Base-by-base conservation (phyloP, 1,140 invertebrate species). In the Nebria ingens region DNA sequence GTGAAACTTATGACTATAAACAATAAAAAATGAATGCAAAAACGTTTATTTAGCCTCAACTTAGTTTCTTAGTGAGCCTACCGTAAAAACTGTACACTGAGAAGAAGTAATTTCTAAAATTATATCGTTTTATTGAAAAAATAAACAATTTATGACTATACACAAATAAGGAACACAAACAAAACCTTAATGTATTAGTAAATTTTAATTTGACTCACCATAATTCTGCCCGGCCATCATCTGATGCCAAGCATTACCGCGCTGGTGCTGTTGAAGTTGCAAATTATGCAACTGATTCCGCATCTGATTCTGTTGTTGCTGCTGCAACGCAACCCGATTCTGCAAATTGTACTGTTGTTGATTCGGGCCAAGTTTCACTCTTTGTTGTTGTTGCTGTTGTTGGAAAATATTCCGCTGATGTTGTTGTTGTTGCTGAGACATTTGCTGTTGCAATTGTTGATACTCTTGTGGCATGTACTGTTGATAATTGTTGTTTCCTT, bases 361-460 rank as follows among this genome's bases (percentile, higher is more conserved):
- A 56, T 68, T 68, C 19, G 64, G 60, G 61, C 59, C 40, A 61
- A 57, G 20, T 66, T 53, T 69, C 65, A 12, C 25, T 38, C 19
- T 29, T 23, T 66, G 66, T 29, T 70, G 65, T 17, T 65, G 63
- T 51, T 70, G 72, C 42, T 66, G 70, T 45, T 64, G 57, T 55
- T 71, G 69, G 40, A 51, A 21, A 15, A 19, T 42, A 50, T 57
- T 57, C 6, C 34, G 29, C 22, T 58, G 60, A n/a, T 57, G 57
- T 15, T 64, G 71, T 56, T 75, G 76, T 51, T 73, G 73, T 23
- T 74, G 70, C 17, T 75, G 60, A 62, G 69, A 62, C 58, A 67
- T 63, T 59, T 71, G 64, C 56, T 70, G 70, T 50, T 57, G 60
- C 25, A 58, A 54, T 22, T 60, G 58, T 51, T 59, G 56, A 23